These are phyloP conservation scores for Prenolepis imparis DNA, from an alignment of 2,888 invertebrate genomes.

Conservation along the genomic window DNA sequence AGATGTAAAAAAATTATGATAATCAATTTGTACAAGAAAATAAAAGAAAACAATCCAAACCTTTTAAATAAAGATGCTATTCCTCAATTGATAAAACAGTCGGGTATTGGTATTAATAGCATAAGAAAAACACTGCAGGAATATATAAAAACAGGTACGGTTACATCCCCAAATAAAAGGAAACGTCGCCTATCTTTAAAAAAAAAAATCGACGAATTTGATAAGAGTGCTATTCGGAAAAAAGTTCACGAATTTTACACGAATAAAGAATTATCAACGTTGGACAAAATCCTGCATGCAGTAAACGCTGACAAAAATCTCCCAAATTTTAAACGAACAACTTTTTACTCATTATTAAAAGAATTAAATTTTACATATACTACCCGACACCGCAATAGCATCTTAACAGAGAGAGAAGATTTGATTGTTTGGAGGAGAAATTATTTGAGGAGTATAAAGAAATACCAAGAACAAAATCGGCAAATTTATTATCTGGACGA, in stretches of 20 bases:
- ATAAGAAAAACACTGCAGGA: no score
- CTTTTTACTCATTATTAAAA: neutral
- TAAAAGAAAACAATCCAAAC: no score
- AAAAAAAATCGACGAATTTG: neutral
- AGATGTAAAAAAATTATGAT: no score
- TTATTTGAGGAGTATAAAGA: neutral
- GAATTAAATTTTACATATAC: neutral
- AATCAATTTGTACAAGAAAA: no score
- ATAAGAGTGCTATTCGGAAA: no score
- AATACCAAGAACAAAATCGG: slow-evolving; percentile 10
- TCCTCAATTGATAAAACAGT: no score
- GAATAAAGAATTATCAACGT: neutral
- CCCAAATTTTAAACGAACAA: neutral
- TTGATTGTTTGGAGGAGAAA: no score
- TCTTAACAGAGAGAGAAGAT: neutral
- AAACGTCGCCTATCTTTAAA: neutral
- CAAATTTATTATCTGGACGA: slow-evolving; percentile 29
- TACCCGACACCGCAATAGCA: no score
- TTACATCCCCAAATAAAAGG: neutral
- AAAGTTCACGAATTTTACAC: neutral
- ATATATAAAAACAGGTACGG: no score
- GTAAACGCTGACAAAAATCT: neutral
- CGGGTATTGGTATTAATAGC: no score
- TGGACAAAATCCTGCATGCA: neutral
- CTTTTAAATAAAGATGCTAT: no score